Conservation (phyloP, 2,797 vertebrate species). For the Poeciliopsis gracilis region DNA sequence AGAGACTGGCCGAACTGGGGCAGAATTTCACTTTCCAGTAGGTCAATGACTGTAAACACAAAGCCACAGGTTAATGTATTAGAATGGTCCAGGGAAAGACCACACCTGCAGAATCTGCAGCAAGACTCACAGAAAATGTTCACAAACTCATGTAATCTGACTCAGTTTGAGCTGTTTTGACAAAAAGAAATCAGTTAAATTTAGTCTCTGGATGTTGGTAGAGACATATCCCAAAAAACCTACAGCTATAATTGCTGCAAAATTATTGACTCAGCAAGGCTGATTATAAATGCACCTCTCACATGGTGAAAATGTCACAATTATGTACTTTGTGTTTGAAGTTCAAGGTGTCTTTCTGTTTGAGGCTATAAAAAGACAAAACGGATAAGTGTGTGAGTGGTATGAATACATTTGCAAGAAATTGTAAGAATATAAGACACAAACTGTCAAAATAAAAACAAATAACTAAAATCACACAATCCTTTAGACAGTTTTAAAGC, state of each 20-base stretch:
- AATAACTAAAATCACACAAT: not conserved
- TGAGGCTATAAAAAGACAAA: not conserved
- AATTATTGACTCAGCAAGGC: constrained; percentile 2
- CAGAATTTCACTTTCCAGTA: not conserved
- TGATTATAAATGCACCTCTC: constrained; percentile 5
- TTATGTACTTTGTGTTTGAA: not conserved
- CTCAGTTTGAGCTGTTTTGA: constrained; percentile 1
- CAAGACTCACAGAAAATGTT: not conserved
- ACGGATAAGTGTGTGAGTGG: not conserved
- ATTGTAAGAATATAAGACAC: not conserved
- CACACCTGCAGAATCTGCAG: not conserved
- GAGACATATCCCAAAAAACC: not conserved
- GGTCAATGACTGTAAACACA: not conserved
- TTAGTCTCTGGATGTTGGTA: not conserved
- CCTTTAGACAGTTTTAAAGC: not conserved
- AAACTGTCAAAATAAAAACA: not conserved
- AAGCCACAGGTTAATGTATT: not conserved
- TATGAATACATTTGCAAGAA: not conserved
- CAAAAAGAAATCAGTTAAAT: not conserved
- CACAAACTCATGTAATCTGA: not conserved
- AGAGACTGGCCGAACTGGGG: not conserved
- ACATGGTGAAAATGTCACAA: constrained; percentile 10
- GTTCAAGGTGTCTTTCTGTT: not conserved
- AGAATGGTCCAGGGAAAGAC: not conserved
- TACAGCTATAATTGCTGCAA: constrained; percentile 2